Base-by-base conservation (phyloP, 2,113 vertebrate genomes). In the Myrmophylax atrothorax region DNA sequence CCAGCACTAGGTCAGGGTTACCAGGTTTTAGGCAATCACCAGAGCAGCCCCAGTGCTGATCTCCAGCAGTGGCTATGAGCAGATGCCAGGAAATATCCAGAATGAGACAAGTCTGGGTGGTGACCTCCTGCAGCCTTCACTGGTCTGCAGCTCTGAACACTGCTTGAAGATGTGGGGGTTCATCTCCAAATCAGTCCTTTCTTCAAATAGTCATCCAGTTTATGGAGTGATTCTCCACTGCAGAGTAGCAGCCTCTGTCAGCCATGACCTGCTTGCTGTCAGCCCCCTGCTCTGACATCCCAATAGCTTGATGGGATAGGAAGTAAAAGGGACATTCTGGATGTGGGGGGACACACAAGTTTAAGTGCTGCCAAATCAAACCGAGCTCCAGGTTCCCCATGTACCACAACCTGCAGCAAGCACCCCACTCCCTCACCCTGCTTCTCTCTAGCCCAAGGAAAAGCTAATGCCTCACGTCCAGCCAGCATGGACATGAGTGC, bases 381-480 rank as follows among this genome's bases (percentile, higher is more conserved):
- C 66, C 60, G 66, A 40, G 35, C 35, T 44, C 35, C 9, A n/a
- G 5, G 19, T 37, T 47, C 33, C 31, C 29, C 26, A 6, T 0
- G 3, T 25, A 25, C 53, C 26, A 14, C 28, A 5, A 66, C 12
- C 49, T 49, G 44, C 49, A 33, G 73, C 0, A 0, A 31, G 12
- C 28, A 18, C 42, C 28, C 26, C 8, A 4, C 25, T 87, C 46
- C 66, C 35, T 70, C 50, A 10, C 46, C 13, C 53, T 16, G n/a
- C 90, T 58, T 52, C 66, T 44, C 14, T 46, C 59, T 12, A 18
- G 52, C 38, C 23, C 14, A 24, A 37, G 73, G 26, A 67, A 47
- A 25, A 1, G 35, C 52, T 20, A 3, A 18, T 1, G 1, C 23
- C 42, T 69, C 83, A 38, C 5, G 33, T 38, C 31, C 52, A 70